Conservation (phyloP, 2,888 invertebrate genomes). For the Andricus curvator region DNA sequence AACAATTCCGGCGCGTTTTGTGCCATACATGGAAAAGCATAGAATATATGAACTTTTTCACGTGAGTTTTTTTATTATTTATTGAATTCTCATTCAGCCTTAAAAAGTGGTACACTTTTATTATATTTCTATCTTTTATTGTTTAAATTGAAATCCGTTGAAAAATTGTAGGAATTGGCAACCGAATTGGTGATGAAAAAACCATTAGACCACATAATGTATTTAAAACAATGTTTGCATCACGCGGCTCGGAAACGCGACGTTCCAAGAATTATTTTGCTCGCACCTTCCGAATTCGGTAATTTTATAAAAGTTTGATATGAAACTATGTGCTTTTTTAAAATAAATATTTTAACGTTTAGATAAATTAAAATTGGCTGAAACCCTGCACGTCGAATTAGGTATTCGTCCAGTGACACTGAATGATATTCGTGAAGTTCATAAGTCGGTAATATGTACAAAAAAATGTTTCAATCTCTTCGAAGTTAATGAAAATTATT, state of each 20-base stretch:
- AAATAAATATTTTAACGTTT: background rate
- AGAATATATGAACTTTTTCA: conserved; percentile 84
- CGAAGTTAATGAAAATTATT: background rate
- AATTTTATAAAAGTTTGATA: conserved; percentile 41
- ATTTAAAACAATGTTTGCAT: conserved; percentile 81
- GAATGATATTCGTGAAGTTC: conserved; percentile 51
- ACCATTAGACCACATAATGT: conserved; percentile 83
- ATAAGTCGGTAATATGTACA: conserved; percentile 35
- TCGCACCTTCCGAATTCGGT: conserved; percentile 79
- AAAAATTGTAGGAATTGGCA: conserved; percentile 80
- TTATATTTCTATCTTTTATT: background rate
- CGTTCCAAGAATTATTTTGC: conserved; percentile 80
- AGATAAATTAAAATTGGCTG: conserved; percentile 62
- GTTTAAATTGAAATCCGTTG: background rate
- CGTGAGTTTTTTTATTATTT: conserved; percentile 72
- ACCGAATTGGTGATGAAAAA: conserved; percentile 81
- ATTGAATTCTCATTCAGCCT: background rate
- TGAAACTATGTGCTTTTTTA: background rate
- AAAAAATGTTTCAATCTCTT: background rate
- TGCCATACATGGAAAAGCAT: conserved; percentile 84
- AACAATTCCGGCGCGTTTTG: conserved; percentile 77
- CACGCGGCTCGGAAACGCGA: conserved; percentile 79
- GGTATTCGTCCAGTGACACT: conserved; percentile 57
- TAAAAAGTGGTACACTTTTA: background rate
- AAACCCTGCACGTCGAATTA: conserved; percentile 59